Conservation (phyloP, 2,113 vertebrate species). For the Paradisaea rubra region DNA sequence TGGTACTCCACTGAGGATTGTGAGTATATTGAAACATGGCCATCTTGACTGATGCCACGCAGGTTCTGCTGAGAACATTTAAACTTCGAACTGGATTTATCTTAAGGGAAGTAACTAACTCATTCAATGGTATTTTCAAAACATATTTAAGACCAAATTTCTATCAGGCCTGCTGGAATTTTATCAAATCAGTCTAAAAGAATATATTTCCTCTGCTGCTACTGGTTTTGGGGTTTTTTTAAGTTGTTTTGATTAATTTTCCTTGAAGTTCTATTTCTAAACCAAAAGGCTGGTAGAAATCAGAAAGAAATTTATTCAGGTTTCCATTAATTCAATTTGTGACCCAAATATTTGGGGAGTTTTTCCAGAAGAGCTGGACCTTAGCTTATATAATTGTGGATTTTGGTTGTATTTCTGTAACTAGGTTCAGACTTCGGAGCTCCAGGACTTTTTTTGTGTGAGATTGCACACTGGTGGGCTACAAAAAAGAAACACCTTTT, state of each 20-base stretch:
- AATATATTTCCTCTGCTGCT: neutral
- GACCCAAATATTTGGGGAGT: neutral
- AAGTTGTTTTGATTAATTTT: neutral
- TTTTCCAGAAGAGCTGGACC: constrained; percentile 20
- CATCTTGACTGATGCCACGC: neutral
- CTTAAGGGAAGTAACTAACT: neutral
- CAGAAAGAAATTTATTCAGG: neutral
- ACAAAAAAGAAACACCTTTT: neutral
- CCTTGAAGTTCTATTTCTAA: neutral
- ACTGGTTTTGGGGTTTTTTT: accelerated
- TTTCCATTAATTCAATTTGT: constrained; percentile 18
- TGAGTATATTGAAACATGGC: neutral
- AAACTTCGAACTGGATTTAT: neutral
- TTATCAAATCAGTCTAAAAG: neutral
- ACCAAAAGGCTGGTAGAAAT: neutral
- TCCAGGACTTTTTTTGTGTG: neutral
- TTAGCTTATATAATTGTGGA: neutral
- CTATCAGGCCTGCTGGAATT: neutral
- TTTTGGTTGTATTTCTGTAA: neutral
- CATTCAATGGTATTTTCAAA: neutral
- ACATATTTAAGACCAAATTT: neutral
- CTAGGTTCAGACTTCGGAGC: neutral
- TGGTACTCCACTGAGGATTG: neutral
- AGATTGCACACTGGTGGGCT: neutral
- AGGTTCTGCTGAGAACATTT: neutral